These are phyloP conservation scores for Progne subis DNA, from an alignment of 2,113 vertebrate genomes.

Conservation along the genomic window DNA sequence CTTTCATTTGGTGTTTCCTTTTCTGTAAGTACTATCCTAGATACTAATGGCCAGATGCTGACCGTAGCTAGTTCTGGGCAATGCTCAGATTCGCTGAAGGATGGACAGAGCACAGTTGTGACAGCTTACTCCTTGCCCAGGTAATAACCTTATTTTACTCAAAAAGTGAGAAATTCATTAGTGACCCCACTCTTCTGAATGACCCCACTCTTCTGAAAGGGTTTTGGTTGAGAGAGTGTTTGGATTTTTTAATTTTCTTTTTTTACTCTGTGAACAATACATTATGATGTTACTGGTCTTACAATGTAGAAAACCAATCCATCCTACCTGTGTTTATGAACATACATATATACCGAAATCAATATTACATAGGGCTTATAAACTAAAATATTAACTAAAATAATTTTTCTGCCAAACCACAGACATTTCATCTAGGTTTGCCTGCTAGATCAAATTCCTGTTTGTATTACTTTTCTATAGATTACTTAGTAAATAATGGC, in stretches of 20 bases:
- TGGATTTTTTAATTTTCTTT: not conserved
- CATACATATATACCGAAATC: not conserved
- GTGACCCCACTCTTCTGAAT: not conserved
- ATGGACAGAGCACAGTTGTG: not conserved
- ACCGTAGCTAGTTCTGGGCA: not conserved
- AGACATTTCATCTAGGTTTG: not conserved
- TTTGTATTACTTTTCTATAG: not conserved
- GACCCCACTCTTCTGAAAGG: not conserved
- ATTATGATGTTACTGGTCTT: not conserved
- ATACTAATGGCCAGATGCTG: not conserved
- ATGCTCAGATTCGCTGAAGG: not conserved
- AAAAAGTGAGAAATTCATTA: not conserved
- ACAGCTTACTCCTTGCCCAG: not conserved
- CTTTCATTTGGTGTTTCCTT: not conserved
- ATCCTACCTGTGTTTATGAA: not conserved
- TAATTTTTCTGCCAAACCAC: not conserved
- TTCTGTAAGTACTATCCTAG: not conserved
- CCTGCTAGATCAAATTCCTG: not conserved
- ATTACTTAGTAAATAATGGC: not conserved
- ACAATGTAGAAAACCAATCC: not conserved
- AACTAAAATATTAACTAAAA: not conserved
- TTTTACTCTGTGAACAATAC: not conserved
- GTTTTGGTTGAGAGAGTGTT: not conserved
- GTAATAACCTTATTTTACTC: not conserved
- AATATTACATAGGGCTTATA: not conserved